Conservation (phyloP, 2,888 invertebrate genomes). For the Colostygia pectinataria region DNA sequence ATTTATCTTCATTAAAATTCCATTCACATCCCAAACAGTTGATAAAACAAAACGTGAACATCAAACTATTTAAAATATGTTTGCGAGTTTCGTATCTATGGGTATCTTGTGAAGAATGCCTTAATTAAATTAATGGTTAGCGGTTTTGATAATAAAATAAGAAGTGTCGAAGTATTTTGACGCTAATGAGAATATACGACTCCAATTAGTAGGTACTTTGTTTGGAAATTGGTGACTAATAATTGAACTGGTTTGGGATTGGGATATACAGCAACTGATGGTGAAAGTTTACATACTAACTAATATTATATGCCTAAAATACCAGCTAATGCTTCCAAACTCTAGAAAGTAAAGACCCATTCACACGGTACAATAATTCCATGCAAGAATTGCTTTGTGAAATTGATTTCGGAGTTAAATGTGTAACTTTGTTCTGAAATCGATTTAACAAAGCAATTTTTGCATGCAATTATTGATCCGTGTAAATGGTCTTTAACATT, state of each 20-base stretch:
- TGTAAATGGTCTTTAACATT: no score
- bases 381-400: no score
- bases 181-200: conserved; percentile 72
- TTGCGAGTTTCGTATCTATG: conserved; percentile 58
- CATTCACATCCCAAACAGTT: conserved; percentile 52
- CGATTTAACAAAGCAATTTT: no score
- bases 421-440: no score
- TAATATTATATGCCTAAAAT: no score
- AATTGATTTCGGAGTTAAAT: no score
- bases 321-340: no score
- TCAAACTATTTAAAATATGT: conserved; percentile 61
- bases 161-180: conserved; percentile 56
- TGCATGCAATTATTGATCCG: no score
- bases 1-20: conserved; percentile 72
- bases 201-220: conserved; percentile 27
- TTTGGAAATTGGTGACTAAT: conserved; percentile 27
- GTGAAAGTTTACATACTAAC: not conserved
- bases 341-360: no score
- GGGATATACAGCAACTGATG: not conserved
- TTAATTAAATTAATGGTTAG: conserved; percentile 78
- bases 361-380: no score
- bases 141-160: conserved; percentile 67
- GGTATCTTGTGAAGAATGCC: conserved; percentile 68
- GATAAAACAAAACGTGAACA: conserved; percentile 51
- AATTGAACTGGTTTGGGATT: conserved; percentile 12